These are phyloP conservation scores for Falcunculus frontatus DNA, from an alignment of 2,113 vertebrate species.

Conservation along the genomic window DNA sequence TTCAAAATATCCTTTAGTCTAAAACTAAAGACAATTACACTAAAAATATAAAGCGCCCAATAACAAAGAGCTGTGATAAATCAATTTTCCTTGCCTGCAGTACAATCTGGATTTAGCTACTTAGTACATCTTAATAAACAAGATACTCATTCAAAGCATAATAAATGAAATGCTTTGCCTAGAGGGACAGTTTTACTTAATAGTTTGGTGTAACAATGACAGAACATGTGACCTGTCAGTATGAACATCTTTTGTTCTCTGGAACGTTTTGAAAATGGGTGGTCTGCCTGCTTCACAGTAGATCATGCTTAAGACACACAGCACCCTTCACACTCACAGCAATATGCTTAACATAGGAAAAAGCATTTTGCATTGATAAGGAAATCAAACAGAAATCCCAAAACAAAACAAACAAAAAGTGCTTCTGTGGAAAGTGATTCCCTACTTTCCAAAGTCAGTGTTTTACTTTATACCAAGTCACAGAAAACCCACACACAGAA, in stretches of 20 bases:
- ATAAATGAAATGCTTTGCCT: conserved; percentile 75
- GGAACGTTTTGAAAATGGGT: background rate
- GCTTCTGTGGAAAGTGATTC: background rate
- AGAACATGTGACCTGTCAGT: conserved; percentile 42
- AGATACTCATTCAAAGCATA: conserved; percentile 70
- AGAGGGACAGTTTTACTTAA: conserved; percentile 69
- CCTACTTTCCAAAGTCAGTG: background rate
- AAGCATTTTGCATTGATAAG: background rate
- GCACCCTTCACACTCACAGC: background rate
- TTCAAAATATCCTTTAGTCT: background rate
- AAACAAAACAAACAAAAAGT: background rate
- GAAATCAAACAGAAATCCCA: background rate
- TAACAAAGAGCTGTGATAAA: conserved; percentile 45
- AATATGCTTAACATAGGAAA: background rate
- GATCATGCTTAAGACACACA: background rate
- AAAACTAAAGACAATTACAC: conserved; percentile 26
- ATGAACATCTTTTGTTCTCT: conserved; percentile 59
- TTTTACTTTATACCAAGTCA: background rate
- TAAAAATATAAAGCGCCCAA: conserved; percentile 1
- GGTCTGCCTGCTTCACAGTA: background rate
- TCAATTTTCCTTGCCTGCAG: conserved; percentile 59
- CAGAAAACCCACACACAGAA: background rate
- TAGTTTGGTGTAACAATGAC: conserved; percentile 51
- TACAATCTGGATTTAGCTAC: conserved; percentile 56
- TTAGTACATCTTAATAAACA: conserved; percentile 72